Evolutionary conservation across 2,113 vertebrate genomes (phyloP).

Genomic region (Petroica traversi): DNA sequence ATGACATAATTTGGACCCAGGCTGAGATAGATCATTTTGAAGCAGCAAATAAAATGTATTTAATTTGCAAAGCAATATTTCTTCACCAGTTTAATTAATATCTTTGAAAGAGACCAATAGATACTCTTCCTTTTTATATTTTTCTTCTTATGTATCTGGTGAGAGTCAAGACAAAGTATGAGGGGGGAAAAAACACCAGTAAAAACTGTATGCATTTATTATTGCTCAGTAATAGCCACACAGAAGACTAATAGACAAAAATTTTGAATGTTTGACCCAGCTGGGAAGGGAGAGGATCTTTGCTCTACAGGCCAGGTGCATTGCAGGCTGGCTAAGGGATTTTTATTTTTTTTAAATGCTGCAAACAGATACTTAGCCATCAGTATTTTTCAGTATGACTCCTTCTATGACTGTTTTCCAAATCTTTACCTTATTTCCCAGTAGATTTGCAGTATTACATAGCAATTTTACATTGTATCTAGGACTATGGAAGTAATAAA

Average conservation of each 20-base stretch:
- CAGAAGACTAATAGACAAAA: not conserved
- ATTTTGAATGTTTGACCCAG: not conserved
- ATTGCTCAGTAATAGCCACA: not conserved
- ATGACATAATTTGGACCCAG: not conserved
- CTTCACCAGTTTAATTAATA: not conserved
- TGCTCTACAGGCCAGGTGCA: slow-evolving; percentile 4
- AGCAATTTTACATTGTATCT: not conserved
- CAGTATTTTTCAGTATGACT: not conserved
- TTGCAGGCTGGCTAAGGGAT: not conserved
- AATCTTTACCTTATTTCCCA: slow-evolving; percentile 46
- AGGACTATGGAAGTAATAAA: not conserved
- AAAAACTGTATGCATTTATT: not conserved
- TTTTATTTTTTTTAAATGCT: not conserved
- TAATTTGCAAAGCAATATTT: not conserved
- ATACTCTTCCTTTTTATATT: not conserved
- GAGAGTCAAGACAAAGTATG: not conserved
- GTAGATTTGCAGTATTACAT: not conserved
- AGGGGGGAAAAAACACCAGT: not conserved
- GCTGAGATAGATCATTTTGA: not conserved
- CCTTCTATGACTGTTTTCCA: not conserved
- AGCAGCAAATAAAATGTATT: not conserved
- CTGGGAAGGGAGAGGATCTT: not conserved
- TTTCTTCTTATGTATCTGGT: not conserved
- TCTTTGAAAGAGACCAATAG: not conserved
- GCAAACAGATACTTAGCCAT: not conserved